Evolutionary conservation across 2,797 vertebrate genomes (phyloP).

Genomic region (Galago senegalensis): DNA sequence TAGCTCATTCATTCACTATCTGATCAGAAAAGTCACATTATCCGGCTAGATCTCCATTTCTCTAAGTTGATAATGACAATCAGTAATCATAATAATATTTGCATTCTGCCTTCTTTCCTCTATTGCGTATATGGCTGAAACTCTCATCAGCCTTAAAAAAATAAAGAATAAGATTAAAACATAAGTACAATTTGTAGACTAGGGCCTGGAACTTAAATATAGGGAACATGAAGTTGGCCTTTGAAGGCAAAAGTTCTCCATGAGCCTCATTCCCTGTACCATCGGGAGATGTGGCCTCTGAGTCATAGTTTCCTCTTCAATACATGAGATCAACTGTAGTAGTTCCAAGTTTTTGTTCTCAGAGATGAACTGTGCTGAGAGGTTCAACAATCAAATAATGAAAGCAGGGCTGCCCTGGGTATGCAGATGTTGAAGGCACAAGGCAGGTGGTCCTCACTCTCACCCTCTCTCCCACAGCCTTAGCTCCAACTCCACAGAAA

Average conservation of each 20-base stretch:
- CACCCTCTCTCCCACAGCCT: not conserved
- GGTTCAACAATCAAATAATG: not conserved
- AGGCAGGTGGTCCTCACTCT: not conserved
- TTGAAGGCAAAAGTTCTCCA: not conserved
- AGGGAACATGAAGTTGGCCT: not conserved
- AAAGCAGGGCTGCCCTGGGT: not conserved
- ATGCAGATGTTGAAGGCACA: not conserved
- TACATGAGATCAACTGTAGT: accelerated
- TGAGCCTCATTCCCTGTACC: not conserved
- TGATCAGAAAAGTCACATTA: not conserved
- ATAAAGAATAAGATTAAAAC: not conserved
- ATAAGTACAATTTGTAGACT: not conserved
- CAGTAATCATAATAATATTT: not conserved
- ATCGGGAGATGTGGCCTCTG: not conserved
- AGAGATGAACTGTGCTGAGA: not conserved
- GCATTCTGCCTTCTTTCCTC: not conserved
- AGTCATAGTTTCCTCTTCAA: not conserved
- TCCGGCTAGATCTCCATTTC: not conserved
- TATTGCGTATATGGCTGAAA: not conserved
- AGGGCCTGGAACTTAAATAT: not conserved
- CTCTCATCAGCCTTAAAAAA: not conserved
- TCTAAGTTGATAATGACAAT: not conserved
- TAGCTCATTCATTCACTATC: not conserved
- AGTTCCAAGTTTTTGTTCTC: not conserved
- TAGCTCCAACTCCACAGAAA: not conserved